These are phyloP conservation scores for Tenthredo distinguenda DNA, from an alignment of 2,888 invertebrate species.

Conservation along the genomic window DNA sequence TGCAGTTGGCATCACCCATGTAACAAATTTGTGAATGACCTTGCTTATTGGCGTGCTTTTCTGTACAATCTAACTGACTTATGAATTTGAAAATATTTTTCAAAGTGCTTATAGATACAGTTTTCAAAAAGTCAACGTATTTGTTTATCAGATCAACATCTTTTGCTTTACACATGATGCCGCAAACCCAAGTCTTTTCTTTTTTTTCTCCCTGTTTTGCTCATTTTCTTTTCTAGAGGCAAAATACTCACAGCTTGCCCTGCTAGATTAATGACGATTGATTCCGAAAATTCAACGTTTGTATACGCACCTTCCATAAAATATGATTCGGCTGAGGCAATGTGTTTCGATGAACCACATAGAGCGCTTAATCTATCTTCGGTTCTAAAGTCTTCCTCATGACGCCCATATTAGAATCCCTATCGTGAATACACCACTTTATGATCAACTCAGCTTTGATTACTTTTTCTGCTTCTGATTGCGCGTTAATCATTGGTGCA, in stretches of 20 bases:
- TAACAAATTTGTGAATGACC: slow-evolving; percentile 56
- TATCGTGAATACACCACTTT: slow-evolving; percentile 28
- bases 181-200: slow-evolving; percentile 27
- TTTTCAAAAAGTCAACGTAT: slow-evolving; percentile 36
- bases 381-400: slow-evolving; percentile 9
- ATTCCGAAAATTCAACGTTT: slow-evolving; percentile 3
- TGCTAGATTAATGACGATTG: slow-evolving; percentile 50
- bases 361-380: slow-evolving; percentile 43
- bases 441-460: slow-evolving; percentile 41
- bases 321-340: slow-evolving; percentile 54
- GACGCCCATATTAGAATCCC: neutral
- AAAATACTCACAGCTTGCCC: slow-evolving; percentile 55
- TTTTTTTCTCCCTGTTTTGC: slow-evolving; percentile 30
- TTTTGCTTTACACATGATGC: slow-evolving; percentile 13
- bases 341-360: slow-evolving; percentile 55
- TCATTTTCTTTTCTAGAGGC: slow-evolving; percentile 38
- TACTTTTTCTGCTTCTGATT: neutral
- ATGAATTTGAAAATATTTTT: slow-evolving; percentile 36
- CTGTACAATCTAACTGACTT: slow-evolving; percentile 44
- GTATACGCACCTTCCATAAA: slow-evolving; percentile 55
- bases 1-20: slow-evolving; percentile 51
- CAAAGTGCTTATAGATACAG: slow-evolving; percentile 17
- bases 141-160: slow-evolving; percentile 1
- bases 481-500: neutral
- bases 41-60: neutral